phyloP scores from a whole-genome alignment of 2,113 vertebrate genomes.

The Glaucomys volans region DNA sequence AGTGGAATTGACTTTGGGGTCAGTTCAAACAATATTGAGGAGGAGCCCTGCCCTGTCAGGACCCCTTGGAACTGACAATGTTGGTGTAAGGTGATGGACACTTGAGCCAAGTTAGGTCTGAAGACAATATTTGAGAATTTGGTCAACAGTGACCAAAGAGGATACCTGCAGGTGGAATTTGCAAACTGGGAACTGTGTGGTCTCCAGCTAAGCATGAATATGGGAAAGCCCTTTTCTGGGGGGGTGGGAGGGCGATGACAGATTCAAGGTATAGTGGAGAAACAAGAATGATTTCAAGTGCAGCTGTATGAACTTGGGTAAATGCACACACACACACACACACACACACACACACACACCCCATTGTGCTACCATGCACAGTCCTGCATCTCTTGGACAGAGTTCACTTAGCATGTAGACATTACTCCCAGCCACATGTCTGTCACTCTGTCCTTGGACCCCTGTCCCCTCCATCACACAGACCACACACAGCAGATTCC shows the following conservation, averaged over 20 bases:
- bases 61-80: not conserved
- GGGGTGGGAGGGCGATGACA: not conserved
- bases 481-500: not conserved
- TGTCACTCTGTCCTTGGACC: not conserved
- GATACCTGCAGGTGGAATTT: not conserved
- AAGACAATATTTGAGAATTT: not conserved
- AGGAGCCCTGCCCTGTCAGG: not conserved
- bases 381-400: not conserved
- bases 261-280: not conserved
- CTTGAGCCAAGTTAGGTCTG: not conserved
- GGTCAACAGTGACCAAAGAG: not conserved
- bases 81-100: not conserved
- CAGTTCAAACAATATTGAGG: not conserved
- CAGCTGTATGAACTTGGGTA: not conserved
- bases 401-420: not conserved
- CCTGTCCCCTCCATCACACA: not conserved
- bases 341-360: not conserved
- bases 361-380: accelerated
- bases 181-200: not conserved
- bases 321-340: no score
- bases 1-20: not conserved
- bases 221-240: not conserved
- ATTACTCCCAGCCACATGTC: not conserved
- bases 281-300: not conserved
- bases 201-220: not conserved